phyloP scores from a whole-genome alignment of 2,113 vertebrate genomes.

The Neotoma lepida region DNA sequence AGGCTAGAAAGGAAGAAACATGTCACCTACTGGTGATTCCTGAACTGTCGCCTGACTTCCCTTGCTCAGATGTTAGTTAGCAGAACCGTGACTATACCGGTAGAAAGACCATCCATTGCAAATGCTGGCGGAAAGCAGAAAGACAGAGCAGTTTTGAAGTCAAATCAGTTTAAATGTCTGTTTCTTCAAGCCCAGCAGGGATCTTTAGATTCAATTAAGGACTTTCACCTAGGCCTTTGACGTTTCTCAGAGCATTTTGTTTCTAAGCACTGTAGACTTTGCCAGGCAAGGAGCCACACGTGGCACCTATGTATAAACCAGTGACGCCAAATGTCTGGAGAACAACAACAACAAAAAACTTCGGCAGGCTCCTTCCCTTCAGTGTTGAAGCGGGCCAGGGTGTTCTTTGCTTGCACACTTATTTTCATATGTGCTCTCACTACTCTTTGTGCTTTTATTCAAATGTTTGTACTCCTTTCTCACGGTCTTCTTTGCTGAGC shows the following conservation, averaged over 20 bases:
- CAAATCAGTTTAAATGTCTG: constrained; percentile 11
- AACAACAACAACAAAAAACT: background rate
- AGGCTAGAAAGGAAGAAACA: background rate
- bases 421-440: background rate
- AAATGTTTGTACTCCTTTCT: background rate
- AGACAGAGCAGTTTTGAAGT: constrained; percentile 50
- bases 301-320: background rate
- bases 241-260: constrained; percentile 18
- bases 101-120: background rate
- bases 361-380: background rate
- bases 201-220: constrained; percentile 56
- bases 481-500: background rate
- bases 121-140: constrained; percentile 1
- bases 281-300: background rate
- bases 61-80: constrained; percentile 36
- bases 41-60: background rate
- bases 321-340: background rate
- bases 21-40: background rate
- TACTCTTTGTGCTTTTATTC: background rate
- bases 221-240: background rate
- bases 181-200: constrained; percentile 29
- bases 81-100: background rate
- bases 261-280: constrained; percentile 31
- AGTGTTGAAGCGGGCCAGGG: background rate
- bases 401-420: background rate